phyloP scores from a whole-genome alignment of 1,140 invertebrate species.

The Bombus haemorrhoidalis region DNA sequence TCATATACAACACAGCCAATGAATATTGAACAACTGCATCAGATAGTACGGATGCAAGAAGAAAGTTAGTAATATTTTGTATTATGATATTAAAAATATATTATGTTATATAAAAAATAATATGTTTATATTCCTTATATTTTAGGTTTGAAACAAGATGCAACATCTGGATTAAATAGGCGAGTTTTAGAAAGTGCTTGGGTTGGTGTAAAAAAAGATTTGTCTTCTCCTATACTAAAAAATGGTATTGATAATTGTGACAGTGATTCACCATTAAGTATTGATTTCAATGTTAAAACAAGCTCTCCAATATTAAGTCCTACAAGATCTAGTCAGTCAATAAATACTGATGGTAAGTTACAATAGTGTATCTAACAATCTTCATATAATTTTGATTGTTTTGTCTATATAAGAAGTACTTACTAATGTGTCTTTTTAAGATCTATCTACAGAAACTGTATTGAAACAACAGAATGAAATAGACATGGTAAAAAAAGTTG shows the following conservation, averaged over 20 bases:
- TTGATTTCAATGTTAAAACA: slow-evolving; percentile 67
- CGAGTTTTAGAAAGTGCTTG: slow-evolving; percentile 71
- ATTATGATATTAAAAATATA: not conserved
- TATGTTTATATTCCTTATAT: not conserved
- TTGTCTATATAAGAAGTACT: not conserved
- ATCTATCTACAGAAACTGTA: slow-evolving; percentile 45
- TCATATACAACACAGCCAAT: slow-evolving; percentile 73
- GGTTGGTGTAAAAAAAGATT: slow-evolving; percentile 63
- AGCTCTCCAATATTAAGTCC: slow-evolving; percentile 75
- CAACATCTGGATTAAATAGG: slow-evolving; percentile 62
- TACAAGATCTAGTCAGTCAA: slow-evolving; percentile 66
- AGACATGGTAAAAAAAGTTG: slow-evolving; percentile 42
- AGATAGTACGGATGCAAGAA: slow-evolving; percentile 73
- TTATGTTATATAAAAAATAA: not conserved
- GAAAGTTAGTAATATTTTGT: slow-evolving; percentile 65
- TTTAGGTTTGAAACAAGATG: slow-evolving; percentile 62
- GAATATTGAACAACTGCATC: slow-evolving; percentile 72
- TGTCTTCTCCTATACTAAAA: slow-evolving; percentile 78
- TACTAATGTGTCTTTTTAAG: slow-evolving; percentile 30
- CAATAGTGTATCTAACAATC: not conserved
- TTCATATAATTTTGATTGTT: not conserved
- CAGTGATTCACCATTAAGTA: slow-evolving; percentile 57
- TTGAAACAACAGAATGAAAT: slow-evolving; percentile 44
- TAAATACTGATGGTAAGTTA: slow-evolving; percentile 60
- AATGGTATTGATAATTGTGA: slow-evolving; percentile 53